Conservation (phyloP, 2,888 invertebrate species). For the Onthophagus sagittarius region DNA sequence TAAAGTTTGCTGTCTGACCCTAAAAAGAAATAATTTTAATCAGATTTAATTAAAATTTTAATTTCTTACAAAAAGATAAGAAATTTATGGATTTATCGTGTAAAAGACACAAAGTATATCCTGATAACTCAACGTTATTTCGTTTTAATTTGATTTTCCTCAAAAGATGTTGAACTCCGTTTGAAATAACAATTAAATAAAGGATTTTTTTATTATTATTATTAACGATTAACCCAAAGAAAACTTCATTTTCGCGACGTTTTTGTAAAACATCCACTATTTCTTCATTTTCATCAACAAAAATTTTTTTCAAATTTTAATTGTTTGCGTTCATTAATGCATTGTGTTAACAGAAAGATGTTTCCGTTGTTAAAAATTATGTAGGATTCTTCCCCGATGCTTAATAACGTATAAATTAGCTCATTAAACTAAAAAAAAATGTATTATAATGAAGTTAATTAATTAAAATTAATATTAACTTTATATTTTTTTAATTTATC, state of each 20-base stretch:
- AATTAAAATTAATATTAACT: constrained; percentile 42
- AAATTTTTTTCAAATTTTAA: constrained; percentile 41
- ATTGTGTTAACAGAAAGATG: constrained; percentile 59
- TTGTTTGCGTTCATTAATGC: constrained; percentile 61
- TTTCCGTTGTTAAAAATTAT: constrained; percentile 68
- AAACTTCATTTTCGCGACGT: constrained; percentile 32
- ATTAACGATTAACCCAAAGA: constrained; percentile 38
- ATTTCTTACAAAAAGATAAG: constrained; percentile 60
- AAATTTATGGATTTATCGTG: constrained; percentile 46
- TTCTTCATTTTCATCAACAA: constrained; percentile 40
- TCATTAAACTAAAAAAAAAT: constrained; percentile 54
- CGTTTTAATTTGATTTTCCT: constrained; percentile 46
- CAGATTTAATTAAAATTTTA: constrained; percentile 26
- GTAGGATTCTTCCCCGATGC: constrained; percentile 50
- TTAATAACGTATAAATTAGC: constrained; percentile 56
- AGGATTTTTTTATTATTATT: constrained; percentile 4
- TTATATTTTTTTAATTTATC: constrained; percentile 67
- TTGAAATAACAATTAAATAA: constrained; percentile 22
- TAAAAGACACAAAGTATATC: constrained; percentile 53
- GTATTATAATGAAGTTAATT: constrained; percentile 19
- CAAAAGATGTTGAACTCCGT: constrained; percentile 23
- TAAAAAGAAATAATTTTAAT: constrained; percentile 42
- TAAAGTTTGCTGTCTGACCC: constrained; percentile 68
- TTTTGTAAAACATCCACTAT: constrained; percentile 40
- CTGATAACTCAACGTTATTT: constrained; percentile 49